Evolutionary conservation across 2,113 vertebrate genomes (phyloP).

Genomic region (Artemisiospiza belli): DNA sequence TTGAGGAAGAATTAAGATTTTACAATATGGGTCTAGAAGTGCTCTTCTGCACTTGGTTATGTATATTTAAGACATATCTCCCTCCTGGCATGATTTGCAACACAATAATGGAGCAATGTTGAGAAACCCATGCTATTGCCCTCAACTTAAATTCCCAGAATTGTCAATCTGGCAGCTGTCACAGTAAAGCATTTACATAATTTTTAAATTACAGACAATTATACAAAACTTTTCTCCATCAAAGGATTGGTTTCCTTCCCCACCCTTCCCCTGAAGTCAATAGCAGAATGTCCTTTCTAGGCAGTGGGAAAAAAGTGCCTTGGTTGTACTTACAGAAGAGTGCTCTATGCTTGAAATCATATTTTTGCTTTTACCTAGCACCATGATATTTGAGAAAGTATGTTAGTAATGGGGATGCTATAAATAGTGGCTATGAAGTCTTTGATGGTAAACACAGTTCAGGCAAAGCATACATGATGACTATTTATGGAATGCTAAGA

Average conservation of each 20-base stretch:
- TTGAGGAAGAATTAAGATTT: conserved; percentile 46
- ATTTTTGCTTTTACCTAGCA: background rate
- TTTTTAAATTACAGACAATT: conserved; percentile 56
- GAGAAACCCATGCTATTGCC: conserved; percentile 20
- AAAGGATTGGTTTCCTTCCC: conserved; percentile 35
- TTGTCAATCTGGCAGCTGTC: conserved; percentile 47
- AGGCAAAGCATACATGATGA: background rate
- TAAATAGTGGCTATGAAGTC: background rate
- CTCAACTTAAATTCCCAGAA: conserved; percentile 45
- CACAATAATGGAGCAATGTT: conserved; percentile 27
- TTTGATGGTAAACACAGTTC: background rate
- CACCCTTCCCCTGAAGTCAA: conserved; percentile 56
- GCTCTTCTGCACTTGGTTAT: conserved; percentile 53
- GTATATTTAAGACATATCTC: conserved; percentile 48
- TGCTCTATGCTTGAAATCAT: background rate
- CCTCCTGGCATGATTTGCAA: conserved; percentile 45
- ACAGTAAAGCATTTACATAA: conserved; percentile 33
- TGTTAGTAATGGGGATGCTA: background rate
- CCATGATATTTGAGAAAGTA: background rate
- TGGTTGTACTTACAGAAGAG: background rate
- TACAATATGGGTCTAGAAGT: conserved; percentile 33
- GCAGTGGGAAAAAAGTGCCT: background rate
- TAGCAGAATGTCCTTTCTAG: background rate
- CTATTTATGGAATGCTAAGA: background rate
- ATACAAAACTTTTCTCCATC: conserved; percentile 12